A percentile compares a stretch with the other conserved stretches of the same genome.
phyloP scores from a whole-genome alignment of 2,888 invertebrate genomes.

The Pseudococcus jackbeardsleyi region DNA sequence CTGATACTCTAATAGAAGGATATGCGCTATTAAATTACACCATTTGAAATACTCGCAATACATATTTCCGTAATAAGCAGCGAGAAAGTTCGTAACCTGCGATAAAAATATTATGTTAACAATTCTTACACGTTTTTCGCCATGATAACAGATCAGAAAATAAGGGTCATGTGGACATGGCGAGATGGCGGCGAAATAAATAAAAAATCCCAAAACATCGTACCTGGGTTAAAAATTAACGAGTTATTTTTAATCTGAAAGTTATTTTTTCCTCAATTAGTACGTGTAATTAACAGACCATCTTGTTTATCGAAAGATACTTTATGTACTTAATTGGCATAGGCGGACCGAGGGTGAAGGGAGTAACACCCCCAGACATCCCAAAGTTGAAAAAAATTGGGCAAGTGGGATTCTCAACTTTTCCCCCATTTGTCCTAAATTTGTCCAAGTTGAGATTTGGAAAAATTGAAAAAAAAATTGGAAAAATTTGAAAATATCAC shows the following conservation, averaged over 20 bases:
- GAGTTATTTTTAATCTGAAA: conserved; percentile 11
- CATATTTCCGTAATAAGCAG: neutral
- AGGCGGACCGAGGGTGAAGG: no score
- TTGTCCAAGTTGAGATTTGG: no score
- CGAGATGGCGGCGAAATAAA: neutral
- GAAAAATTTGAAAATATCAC: no score
- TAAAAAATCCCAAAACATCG: conserved; percentile 10
- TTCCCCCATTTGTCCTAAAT: no score
- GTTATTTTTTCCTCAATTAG: neutral
- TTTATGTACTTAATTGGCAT: no score
- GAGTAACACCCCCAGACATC: no score
- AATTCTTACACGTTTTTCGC: conserved; percentile 6
- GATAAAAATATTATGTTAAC: conserved; percentile 11
- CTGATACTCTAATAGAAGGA: neutral
- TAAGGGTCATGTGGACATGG: neutral
- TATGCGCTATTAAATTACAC: neutral
- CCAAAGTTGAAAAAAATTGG: no score
- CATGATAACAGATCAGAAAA: neutral
- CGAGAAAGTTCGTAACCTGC: conserved; percentile 13
- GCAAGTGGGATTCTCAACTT: no score
- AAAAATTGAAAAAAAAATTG: no score
- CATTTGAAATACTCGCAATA: neutral
- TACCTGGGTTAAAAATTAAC: neutral
- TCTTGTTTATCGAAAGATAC: neutral
- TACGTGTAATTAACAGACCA: neutral